Base-by-base conservation (phyloP, 1,140 invertebrate species). In the Neotoxoptera formosana region DNA sequence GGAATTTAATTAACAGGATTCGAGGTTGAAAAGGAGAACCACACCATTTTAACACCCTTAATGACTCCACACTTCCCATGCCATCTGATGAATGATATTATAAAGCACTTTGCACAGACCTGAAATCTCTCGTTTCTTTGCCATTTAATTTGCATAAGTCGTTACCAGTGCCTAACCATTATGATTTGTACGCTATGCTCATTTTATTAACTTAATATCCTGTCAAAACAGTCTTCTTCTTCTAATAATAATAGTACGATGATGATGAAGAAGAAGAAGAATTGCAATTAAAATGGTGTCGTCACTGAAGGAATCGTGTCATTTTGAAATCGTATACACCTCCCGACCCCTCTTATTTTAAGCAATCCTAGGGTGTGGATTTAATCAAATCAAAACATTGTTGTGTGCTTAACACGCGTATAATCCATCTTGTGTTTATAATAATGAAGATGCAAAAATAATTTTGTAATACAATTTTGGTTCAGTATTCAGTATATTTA, bases 1-100 rank as follows among this genome's bases (percentile, higher is more conserved):
- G 91, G 76, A 93, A 84, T 93, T 93, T 93, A 93, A 93, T 93
- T 93, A 93, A 93, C 91, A 93, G 91, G 81, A 51, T 84, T 93
- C 47, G 91, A 36, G 91, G 48, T 51, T 93, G 48, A 86, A 93
- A 84, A 86, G 47, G 81, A 93, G 91, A 93, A 93, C 34, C 60
- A 25, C 34, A 45, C 91, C 81, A 45, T 93, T 93, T 93, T 86
- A 93, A 93, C 91, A 93, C 91, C 81, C 91, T 25, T 93, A 93
- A 93, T 86, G 81, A 93, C 91, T 93, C 91, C 81, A 41, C 47
- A n/a, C 67, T 83, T 21, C 81, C 51, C 48, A 30, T 53, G 36
- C 81, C 48, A 41, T 84, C 81, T 86, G 91, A 93, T 51, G 48
- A 83, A 93, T 86, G 76, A 53, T 93, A 92, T 92, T 92, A 93